Evolutionary conservation across 37 sponge, comb jelly and placozoan genomes (phyloP).

Genomic region (Dysidea cf. avara): DNA sequence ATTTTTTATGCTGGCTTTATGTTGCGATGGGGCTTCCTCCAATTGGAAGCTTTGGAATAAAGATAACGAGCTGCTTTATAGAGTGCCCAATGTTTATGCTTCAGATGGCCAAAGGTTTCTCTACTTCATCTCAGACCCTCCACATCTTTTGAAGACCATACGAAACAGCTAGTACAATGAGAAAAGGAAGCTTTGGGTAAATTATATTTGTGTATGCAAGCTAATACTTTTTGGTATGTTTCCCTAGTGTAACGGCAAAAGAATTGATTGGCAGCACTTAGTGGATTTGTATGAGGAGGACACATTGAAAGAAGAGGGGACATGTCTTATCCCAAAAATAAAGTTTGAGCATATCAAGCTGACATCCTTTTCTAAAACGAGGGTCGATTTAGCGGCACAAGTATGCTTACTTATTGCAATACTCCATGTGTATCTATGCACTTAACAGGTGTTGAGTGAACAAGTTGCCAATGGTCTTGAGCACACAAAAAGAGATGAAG

Average conservation of each 20-base stretch:
- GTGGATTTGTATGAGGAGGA: too few species aligned
- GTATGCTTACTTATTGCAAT: too few species aligned
- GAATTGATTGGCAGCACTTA: conserved; percentile 32
- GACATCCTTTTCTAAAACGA: neutral
- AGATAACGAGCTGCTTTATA: neutral
- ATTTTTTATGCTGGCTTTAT: neutral
- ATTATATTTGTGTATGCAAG: neutral
- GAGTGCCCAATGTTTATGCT: neutral
- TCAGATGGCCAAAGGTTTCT: conserved; percentile 18
- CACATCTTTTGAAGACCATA: too few species aligned
- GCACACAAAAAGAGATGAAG: conserved; percentile 7
- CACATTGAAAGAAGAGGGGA: conserved; percentile 9
- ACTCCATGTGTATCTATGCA: neutral
- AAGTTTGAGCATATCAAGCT: conserved; percentile 4
- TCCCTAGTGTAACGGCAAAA: conserved; percentile 20
- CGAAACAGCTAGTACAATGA: conserved; percentile 17
- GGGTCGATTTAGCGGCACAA: too few species aligned
- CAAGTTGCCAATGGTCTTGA: conserved; percentile 22
- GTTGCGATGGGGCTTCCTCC: conserved; percentile 3
- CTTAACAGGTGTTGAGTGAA: conserved; percentile 17
- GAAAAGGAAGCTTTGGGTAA: conserved; percentile 36
- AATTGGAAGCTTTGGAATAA: neutral
- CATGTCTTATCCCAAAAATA: neutral
- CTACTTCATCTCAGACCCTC: conserved; percentile 44
- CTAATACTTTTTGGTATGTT: conserved; percentile 14